Evolutionary conservation across 2,797 vertebrate species (phyloP).

Genomic region (Hybognathus amarus): DNA sequence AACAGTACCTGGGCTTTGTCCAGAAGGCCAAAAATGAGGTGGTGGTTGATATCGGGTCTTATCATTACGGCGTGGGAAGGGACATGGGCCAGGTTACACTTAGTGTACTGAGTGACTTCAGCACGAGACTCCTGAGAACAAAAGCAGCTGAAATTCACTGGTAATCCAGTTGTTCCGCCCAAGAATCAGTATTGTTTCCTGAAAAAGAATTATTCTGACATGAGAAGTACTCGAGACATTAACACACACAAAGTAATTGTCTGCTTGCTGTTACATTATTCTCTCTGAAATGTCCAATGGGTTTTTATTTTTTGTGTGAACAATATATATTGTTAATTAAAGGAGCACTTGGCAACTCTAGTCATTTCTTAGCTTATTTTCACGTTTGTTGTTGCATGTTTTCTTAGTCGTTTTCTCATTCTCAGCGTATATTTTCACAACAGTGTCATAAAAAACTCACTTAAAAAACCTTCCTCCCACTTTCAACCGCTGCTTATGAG

Average conservation of each 20-base stretch:
- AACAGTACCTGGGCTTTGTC: constrained; percentile 86
- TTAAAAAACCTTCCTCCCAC: no score
- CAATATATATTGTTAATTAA: neutral
- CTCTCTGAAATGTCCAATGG: neutral
- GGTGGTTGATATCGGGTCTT: constrained; percentile 80
- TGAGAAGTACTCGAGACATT: neutral
- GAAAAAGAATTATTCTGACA: constrained; percentile 36
- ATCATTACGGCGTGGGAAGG: constrained; percentile 94
- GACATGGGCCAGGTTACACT: constrained; percentile 87
- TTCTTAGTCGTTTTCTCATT: no score
- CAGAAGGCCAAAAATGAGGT: constrained; percentile 87
- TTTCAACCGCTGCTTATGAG: no score
- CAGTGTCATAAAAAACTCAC: no score
- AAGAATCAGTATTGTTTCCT: constrained; percentile 83
- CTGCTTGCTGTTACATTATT: neutral
- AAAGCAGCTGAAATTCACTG: constrained; percentile 88
- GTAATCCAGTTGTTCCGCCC: constrained; percentile 79
- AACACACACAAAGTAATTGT: neutral
- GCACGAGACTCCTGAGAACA: constrained; percentile 85
- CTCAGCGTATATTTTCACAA: no score
- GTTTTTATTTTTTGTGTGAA: neutral
- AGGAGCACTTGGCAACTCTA: no score
- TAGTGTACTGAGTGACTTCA: constrained; percentile 82
- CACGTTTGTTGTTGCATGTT: no score
- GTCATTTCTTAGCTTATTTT: no score